phyloP scores from a whole-genome alignment of 1,140 invertebrate species.

The Nymphalis io region DNA sequence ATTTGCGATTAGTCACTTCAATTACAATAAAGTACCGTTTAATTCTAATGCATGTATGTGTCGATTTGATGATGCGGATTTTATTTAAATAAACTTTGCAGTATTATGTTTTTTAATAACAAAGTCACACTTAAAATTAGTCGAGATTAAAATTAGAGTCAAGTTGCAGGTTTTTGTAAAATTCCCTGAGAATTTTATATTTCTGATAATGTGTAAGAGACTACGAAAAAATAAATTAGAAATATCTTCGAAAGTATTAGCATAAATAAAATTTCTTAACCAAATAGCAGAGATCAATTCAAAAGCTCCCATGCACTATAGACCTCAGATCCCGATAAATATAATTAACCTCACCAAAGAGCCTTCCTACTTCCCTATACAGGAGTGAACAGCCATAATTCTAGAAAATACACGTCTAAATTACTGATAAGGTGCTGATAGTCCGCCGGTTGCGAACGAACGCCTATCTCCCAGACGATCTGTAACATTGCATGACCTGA shows the following conservation, averaged over 20 bases:
- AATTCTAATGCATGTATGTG: background rate
- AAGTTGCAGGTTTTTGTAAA: no score
- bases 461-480: conserved; percentile 34
- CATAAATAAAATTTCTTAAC: background rate
- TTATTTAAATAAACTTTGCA: no score
- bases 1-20: conserved; percentile 14
- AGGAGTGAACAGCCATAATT: conserved; percentile 30
- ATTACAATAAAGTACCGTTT: conserved; percentile 6
- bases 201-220: no score
- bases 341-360: conserved; percentile 42
- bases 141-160: background rate
- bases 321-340: conserved; percentile 39
- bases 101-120: no score
- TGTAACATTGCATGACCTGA: conserved; percentile 37
- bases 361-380: conserved; percentile 39
- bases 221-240: background rate
- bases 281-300: background rate
- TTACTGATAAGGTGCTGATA: conserved; percentile 44
- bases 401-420: conserved; percentile 44
- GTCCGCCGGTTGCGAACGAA: conserved; percentile 34
- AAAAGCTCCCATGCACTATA: conserved; percentile 37
- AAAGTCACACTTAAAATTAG: background rate
- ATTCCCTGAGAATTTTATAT: background rate
- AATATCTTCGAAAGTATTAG: background rate
- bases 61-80: no score